These are phyloP conservation scores for Gorsachius magnificus DNA, from an alignment of 2,797 vertebrate genomes.

Conservation along the genomic window DNA sequence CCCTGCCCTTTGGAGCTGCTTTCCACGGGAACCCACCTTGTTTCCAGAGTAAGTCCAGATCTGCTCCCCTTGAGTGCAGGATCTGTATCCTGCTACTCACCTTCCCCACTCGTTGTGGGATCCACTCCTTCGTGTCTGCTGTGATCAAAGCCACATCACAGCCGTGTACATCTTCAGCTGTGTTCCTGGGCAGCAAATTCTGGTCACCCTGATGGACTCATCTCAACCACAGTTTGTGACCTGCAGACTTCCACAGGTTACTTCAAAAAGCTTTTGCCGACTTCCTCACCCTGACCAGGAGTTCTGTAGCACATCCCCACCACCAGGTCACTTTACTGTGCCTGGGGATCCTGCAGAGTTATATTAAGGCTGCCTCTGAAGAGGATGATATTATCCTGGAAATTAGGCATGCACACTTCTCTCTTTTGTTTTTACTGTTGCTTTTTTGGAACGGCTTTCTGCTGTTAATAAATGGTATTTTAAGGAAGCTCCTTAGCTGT, in stretches of 20 bases:
- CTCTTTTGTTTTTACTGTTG: neutral
- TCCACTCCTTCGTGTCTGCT: neutral
- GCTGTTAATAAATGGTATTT: neutral
- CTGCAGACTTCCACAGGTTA: neutral
- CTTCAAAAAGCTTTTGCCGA: neutral
- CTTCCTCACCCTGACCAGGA: neutral
- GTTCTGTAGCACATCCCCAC: neutral
- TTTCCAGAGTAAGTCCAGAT: neutral
- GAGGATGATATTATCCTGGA: neutral
- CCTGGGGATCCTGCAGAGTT: neutral
- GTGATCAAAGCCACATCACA: neutral
- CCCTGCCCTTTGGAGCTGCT: neutral
- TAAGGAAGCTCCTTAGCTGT: neutral
- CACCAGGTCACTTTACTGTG: neutral
- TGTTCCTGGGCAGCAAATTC: neutral
- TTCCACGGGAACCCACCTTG: neutral
- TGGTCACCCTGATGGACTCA: neutral
- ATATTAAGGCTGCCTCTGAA: neutral
- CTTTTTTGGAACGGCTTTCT: neutral
- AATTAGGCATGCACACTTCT: neutral
- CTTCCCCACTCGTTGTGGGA: accelerated
- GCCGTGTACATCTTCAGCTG: neutral
- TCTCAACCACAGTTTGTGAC: neutral
- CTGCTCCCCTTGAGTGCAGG: accelerated
- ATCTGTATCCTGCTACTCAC: neutral